Evolutionary conservation across 2,888 invertebrate genomes (phyloP), one percentile per base, ranked within the genome.

Genomic region (Cheilosia soror): DNA sequence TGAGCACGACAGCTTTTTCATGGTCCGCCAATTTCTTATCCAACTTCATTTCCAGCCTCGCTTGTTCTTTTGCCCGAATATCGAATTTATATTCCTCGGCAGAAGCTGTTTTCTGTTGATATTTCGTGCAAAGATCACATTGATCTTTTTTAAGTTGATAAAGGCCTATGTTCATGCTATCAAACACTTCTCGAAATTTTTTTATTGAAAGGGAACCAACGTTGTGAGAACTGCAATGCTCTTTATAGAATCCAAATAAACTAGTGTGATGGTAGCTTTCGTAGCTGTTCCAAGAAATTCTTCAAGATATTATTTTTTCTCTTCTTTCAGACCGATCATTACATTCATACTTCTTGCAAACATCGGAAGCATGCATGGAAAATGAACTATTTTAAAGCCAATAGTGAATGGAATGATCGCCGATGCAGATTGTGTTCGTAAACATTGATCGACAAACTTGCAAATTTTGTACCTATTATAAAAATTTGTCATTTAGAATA

Each of bases 281-380:
- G 42, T n/a, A 42, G n/a, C 11, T 11, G 11, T 5, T n/a, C 42
- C 11, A 42, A n/a, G 2, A 42, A 42, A 1, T n/a, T 42, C 47
- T 47, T 47, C 13, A 47, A 63, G 49, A 55, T 33, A 33, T 25
- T 15, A 63, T 63, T 47, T 49, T 62, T 42, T 44, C 29, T 31
- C 49, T 63, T 65, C 51, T 65, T 6, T 55, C 33, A n/a, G 31
- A 55, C 7, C 55, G 33, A 51, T 65, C 65, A 65, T 51, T 51
- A n/a, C 65, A 33, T 37, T 65, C 51, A 49, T 65, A 65, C 51
- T 65, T 51, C 37, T 65, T 65, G 65, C 51, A 65, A 51, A 2
- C 27, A 40, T n/a, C 33, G 25, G 37, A 65, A 65, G 13, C 27
- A 49, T 49, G 33, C 47, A 65, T 65, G n/a, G 51, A 63, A 63